phyloP scores from a whole-genome alignment of 2,888 invertebrate genomes.

The Oscheius myriophilus region DNA sequence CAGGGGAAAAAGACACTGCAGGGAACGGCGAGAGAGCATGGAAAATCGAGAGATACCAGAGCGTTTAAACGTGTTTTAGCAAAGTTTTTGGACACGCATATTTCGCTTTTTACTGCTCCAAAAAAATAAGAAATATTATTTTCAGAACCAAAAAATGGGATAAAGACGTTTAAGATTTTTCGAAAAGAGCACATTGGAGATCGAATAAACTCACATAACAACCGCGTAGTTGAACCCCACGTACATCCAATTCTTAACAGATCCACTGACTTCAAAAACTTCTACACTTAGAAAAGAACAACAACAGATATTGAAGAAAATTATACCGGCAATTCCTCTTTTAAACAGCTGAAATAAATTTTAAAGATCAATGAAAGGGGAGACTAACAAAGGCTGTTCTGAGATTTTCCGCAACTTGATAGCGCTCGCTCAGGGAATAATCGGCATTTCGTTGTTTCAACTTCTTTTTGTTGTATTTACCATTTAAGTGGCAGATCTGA shows the following conservation, averaged over 20 bases:
- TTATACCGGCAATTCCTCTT: constrained; percentile 39
- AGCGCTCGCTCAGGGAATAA: constrained; percentile 38
- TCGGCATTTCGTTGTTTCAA: background rate
- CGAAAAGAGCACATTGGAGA: background rate
- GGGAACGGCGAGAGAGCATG: no score
- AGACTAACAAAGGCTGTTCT: constrained; percentile 34
- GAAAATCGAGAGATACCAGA: no score
- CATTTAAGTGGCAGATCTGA: constrained; percentile 14
- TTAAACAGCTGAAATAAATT: constrained; percentile 39
- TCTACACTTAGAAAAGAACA: constrained; percentile 36
- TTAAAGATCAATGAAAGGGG: no score
- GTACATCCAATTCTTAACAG: constrained; percentile 40
- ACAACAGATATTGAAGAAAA: constrained; percentile 37
- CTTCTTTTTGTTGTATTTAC: constrained; percentile 8
- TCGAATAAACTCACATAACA: constrained; percentile 28
- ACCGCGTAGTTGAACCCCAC: constrained; percentile 44
- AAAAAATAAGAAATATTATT: no score
- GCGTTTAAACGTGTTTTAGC: no score
- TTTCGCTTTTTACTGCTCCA: no score
- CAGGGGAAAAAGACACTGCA: no score
- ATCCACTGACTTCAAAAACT: constrained; percentile 33
- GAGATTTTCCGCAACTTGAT: constrained; percentile 43
- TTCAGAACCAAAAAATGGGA: no score
- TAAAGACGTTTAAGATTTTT: no score
- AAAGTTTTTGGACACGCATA: no score